Evolutionary conservation across 92 coral and sea anemone genomes (phyloP).

Genomic region (Zoanthus solanderi): DNA sequence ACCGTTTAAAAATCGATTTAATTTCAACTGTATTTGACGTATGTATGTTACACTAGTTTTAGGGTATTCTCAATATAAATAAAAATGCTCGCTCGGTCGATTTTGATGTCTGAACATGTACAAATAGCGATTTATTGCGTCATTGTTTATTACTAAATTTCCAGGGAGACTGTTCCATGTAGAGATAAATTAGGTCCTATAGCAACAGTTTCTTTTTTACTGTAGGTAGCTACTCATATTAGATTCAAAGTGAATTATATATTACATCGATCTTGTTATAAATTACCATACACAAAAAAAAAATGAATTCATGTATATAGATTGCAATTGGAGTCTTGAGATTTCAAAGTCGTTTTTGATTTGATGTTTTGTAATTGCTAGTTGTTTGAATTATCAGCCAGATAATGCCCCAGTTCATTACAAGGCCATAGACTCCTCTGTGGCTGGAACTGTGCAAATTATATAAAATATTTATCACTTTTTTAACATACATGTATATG

Average conservation of each 20-base stretch:
- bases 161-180: conserved; percentile 5
- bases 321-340: not conserved
- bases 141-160: not conserved
- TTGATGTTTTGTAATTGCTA: not conserved
- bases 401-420: not conserved
- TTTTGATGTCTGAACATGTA: not conserved
- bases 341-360: not conserved
- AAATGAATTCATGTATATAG: not conserved
- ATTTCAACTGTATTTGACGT: not conserved
- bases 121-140: not conserved
- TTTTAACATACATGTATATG: no score
- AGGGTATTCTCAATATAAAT: not conserved
- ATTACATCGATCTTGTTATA: no score
- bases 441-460: no score
- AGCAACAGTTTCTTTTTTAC: not conserved
- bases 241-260: not conserved
- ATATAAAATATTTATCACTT: no score
- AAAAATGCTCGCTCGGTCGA: not conserved
- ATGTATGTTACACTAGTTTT: not conserved
- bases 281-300: not conserved
- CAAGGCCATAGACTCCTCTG: no score
- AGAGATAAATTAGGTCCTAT: not conserved
- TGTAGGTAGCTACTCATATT: not conserved
- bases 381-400: no score
- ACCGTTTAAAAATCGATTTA: no score